A percentile compares a stretch with the other conserved stretches of the same genome.
Conservation (phyloP, 1,140 invertebrate species). For the Melanaphis sacchari region DNA sequence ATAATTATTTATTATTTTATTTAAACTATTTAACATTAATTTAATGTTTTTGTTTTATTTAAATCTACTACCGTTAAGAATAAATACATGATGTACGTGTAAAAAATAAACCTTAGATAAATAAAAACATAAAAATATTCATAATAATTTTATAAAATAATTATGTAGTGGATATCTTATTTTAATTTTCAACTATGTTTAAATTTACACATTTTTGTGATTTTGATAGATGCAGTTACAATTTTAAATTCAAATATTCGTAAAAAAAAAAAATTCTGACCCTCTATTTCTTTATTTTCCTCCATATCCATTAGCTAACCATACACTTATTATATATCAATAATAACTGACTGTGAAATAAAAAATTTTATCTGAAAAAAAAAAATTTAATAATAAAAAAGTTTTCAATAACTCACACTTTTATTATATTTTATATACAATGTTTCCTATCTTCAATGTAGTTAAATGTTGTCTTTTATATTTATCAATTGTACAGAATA, state of each 20-base stretch:
- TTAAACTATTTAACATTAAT: slow-evolving; percentile 1
- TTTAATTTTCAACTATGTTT: neutral
- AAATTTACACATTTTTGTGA: neutral
- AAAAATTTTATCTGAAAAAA: neutral
- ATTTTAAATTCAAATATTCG: too few species aligned
- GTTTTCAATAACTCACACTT: neutral
- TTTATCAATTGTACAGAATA: neutral
- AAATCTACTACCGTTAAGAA: neutral
- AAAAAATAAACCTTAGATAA: neutral
- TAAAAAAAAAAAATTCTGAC: too few species aligned
- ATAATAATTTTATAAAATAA: neutral
- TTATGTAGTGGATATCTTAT: neutral
- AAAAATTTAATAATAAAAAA: neutral
- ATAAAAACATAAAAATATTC: neutral
- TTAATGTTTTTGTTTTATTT: neutral
- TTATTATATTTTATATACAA: neutral
- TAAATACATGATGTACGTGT: neutral
- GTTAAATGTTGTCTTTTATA: neutral
- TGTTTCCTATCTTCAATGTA: neutral
- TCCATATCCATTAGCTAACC: neutral
- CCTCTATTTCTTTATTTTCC: too few species aligned
- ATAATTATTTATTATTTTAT: neutral
- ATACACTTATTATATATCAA: neutral
- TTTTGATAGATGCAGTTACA: neutral
- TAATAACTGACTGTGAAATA: neutral